Base-by-base conservation (phyloP, 1,140 invertebrate species). In the Helicorthomorpha holstii region DNA sequence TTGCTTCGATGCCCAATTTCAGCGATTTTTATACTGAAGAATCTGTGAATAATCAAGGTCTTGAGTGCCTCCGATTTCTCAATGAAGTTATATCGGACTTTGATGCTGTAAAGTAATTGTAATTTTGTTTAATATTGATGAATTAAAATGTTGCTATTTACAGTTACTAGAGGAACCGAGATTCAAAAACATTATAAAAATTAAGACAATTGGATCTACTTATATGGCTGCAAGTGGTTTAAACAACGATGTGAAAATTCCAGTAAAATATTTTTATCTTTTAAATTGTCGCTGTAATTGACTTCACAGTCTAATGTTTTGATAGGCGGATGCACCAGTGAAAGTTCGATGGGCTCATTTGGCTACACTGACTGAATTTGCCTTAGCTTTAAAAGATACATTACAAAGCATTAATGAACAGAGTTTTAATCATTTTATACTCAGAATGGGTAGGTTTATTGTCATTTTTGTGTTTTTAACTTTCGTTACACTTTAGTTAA, bases 31-130 rank as follows among this genome's bases (percentile, higher is more conserved):
- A 94, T 66, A 89, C 85, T 27, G 89, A 94, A 72, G 89, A 94
- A 64, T 85, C 83, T 19, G 89, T 94, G 16, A 93, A 96, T 65
- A 94, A 94, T 69, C 89, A 93, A 73, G 92, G 92, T 26, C 74
- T 95, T 53, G 89, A 95, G 69, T 96, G 92, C 70, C 75, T 95
- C 51, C 76, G 92, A 57, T 94, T 97, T 66, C 75, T 97, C 19
- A 96, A 97, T 66, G 93, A 97, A 79, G 91, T 97, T 52, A 95
- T 97, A 61, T 93, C 90, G 0, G 93, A 96, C 71, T 97, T 94
- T 68, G 93, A 97, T 75, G 83, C 87, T 57, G 86, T 91, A 73
- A 78, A 78, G n/a, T n/a, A n/a, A 46, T 44, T 4, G 10, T 25
- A 22, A 48, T 42, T 34, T n/a, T 45, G 27, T 51, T 23, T 44